phyloP scores from a whole-genome alignment of 2,888 invertebrate genomes.

The Halocaridina rubra region DNA sequence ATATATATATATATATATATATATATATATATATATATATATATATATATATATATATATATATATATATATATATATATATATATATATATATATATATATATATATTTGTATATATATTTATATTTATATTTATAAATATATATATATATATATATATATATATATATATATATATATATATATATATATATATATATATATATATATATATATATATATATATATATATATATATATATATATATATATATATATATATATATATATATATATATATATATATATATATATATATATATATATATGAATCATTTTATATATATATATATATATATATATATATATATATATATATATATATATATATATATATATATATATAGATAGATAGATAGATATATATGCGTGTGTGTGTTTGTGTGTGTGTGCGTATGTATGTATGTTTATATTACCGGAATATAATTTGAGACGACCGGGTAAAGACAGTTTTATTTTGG shows the following conservation, averaged over 20 bases:
- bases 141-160: constrained; percentile 20
- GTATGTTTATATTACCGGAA: not conserved
- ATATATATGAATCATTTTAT: not conserved
- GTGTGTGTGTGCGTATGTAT: not conserved
- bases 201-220: not conserved
- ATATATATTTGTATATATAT: not conserved
- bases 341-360: not conserved
- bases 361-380: not conserved
- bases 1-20: not conserved
- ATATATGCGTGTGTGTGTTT: not conserved
- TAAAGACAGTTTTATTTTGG: too few species aligned
- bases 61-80: constrained; percentile 11
- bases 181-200: constrained; percentile 6
- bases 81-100: not conserved
- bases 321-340: not conserved
- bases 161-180: constrained; percentile 8
- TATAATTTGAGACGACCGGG: not conserved
- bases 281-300: not conserved
- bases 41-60: not conserved
- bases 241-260: not conserved
- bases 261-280: not conserved
- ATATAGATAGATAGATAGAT: not conserved
- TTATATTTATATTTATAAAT: not conserved
- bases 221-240: not conserved
- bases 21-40: not conserved